A percentile compares a stretch with the other conserved stretches of the same genome.
These are phyloP conservation scores for Stenchaetothrips biformis DNA, from an alignment of 2,888 invertebrate species.

Conservation along the genomic window DNA sequence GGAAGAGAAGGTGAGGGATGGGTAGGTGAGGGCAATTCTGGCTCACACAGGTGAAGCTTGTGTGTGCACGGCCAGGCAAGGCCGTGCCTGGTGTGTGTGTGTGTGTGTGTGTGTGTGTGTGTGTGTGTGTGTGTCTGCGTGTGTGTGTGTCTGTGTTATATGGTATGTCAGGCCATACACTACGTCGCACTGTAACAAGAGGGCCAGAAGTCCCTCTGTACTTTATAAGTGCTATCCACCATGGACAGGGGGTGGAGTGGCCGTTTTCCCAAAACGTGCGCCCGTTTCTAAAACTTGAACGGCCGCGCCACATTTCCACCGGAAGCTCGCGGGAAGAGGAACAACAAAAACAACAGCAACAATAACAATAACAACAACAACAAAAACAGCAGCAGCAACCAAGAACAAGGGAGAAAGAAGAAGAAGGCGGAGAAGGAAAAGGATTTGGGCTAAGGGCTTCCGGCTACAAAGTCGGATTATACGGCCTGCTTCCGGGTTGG, in stretches of 20 bases:
- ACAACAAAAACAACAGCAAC: no score
- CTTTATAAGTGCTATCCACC: no score
- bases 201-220: no score
- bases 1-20: neutral
- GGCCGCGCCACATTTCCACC: neutral
- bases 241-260: no score
- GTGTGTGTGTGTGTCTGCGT: neutral
- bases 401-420: neutral
- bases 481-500: neutral
- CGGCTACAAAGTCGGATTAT: slow-evolving; percentile 9
- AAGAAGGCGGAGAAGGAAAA: neutral
- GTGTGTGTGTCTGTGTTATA: no score
- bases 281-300: neutral
- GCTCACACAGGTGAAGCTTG: slow-evolving; percentile 2
- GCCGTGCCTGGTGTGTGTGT: neutral
- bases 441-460: neutral
- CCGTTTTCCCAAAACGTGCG: no score
- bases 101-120: neutral
- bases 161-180: no score
- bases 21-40: slow-evolving; percentile 6
- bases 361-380: neutral
- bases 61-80: no score
- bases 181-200: no score
- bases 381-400: neutral
- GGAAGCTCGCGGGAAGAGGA: neutral